phyloP scores from a whole-genome alignment of 2,797 vertebrate genomes.

The Odontamblyopus rebecca region DNA sequence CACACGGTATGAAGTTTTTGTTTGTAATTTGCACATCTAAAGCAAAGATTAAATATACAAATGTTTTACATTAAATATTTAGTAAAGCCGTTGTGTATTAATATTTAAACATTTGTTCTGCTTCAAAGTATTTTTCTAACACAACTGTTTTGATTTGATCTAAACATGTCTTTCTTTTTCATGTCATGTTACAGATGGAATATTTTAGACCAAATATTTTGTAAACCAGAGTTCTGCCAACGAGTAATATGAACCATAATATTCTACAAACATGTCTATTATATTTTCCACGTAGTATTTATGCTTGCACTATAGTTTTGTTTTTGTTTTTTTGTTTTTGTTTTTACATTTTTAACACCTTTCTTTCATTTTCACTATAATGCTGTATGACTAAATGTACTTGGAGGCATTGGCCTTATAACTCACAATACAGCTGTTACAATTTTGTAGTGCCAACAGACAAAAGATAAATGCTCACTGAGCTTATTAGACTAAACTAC shows the following conservation, averaged over 20 bases:
- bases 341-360: background rate
- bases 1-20: background rate
- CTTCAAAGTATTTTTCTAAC: slow-evolving; percentile 7
- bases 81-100: background rate
- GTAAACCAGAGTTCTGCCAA: slow-evolving; percentile 15
- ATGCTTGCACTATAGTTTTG: background rate
- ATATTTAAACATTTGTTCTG: background rate
- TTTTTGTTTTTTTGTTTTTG: background rate
- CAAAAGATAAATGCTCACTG: background rate
- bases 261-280: slow-evolving; percentile 17
- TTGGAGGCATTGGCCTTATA: background rate
- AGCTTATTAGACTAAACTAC: background rate
- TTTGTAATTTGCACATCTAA: background rate
- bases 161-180: slow-evolving; percentile 25
- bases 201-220: slow-evolving; percentile 13
- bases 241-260: slow-evolving; percentile 16
- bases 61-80: background rate
- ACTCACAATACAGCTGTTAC: background rate
- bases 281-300: slow-evolving; percentile 5
- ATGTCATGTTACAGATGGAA: slow-evolving; percentile 38
- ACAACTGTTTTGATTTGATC: slow-evolving; percentile 16
- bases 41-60: slow-evolving; percentile 4
- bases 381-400: background rate
- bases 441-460: background rate
- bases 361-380: background rate